These are phyloP conservation scores for Drosophila lini DNA, from an alignment of 1,140 invertebrate genomes.

Conservation along the genomic window DNA sequence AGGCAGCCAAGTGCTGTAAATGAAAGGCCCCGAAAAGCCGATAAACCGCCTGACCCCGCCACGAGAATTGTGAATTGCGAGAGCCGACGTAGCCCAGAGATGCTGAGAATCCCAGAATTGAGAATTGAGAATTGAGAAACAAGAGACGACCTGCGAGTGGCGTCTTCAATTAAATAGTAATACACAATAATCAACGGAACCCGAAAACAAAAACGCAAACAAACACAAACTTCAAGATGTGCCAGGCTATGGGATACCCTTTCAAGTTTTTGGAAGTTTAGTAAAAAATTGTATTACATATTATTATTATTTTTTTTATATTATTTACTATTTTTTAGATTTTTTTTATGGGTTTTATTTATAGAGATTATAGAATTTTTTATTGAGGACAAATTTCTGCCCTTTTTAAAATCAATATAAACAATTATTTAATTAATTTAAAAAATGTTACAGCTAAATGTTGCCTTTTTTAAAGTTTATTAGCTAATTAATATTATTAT, in stretches of 20 bases:
- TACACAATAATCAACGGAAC: constrained; percentile 69
- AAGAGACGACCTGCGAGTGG: constrained; percentile 1
- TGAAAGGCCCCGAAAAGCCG: constrained; percentile 34
- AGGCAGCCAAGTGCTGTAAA: constrained; percentile 29
- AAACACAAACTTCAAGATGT: fast-evolving
- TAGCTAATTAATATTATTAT: too few relatives aligned
- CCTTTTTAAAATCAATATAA: too few relatives aligned
- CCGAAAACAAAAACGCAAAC: constrained; percentile 15
- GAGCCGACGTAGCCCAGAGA: neutral
- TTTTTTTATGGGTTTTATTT: too few relatives aligned
- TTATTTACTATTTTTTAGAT: too few relatives aligned
- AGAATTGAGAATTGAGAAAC: neutral
- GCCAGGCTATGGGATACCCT: constrained; percentile 9
- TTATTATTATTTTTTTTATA: too few relatives aligned
- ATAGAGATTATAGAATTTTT: too few relatives aligned
- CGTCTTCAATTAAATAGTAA: constrained; percentile 76
- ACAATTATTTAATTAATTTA: too few relatives aligned
- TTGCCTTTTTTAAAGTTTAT: neutral
- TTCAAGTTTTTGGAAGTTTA: too few relatives aligned
- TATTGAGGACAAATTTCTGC: too few relatives aligned
- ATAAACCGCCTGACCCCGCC: constrained; percentile 69
- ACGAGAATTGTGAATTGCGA: constrained; percentile 11
- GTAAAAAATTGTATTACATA: too few relatives aligned
- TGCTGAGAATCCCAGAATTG: neutral
- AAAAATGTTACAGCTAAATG: too few relatives aligned